phyloP scores from a whole-genome alignment of 2,797 vertebrate genomes.

The Tragelaphus eurycerus region DNA sequence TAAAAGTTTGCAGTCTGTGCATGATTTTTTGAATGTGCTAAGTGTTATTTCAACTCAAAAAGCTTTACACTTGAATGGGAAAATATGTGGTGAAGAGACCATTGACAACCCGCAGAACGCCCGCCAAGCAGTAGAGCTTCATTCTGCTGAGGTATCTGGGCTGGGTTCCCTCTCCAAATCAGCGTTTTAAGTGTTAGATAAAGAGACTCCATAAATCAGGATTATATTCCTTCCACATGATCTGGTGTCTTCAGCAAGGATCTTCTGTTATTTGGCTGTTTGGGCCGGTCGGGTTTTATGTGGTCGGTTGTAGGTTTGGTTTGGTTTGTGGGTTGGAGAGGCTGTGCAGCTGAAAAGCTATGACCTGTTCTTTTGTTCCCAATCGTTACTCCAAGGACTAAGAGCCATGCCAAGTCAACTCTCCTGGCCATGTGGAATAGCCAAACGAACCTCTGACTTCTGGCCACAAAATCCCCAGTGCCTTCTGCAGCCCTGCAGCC shows the following conservation, averaged over 20 bases:
- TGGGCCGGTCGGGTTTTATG: not conserved
- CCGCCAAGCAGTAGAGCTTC: not conserved
- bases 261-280: not conserved
- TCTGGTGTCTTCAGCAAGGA: not conserved
- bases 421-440: accelerated
- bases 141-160: accelerated
- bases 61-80: not conserved
- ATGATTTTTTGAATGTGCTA: not conserved
- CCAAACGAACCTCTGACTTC: not conserved
- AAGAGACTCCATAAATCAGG: not conserved
- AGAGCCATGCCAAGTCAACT: not conserved
- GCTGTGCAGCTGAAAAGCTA: accelerated
- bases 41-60: not conserved
- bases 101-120: accelerated
- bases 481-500: accelerated
- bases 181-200: not conserved
- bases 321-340: not conserved
- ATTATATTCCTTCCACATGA: accelerated
- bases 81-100: not conserved
- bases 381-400: not conserved
- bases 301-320: not conserved
- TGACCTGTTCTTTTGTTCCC: not conserved
- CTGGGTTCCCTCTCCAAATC: not conserved
- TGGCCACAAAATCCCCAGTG: not conserved
- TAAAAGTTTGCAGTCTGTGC: not conserved